phyloP scores from a whole-genome alignment of 2,113 vertebrate genomes.

The Otus sunia region DNA sequence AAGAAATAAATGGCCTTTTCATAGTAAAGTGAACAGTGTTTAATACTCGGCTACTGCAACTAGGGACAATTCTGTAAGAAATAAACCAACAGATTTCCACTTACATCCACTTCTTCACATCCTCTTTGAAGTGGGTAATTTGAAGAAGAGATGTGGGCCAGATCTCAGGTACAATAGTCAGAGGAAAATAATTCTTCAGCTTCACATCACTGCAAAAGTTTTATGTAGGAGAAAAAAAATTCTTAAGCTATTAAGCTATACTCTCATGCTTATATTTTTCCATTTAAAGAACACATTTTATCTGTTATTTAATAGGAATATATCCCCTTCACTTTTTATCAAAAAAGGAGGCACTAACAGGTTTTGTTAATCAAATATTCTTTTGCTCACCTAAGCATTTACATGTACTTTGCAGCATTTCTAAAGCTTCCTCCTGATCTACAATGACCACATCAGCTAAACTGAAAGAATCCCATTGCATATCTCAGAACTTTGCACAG shows the following conservation, averaged over 20 bases:
- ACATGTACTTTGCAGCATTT: not conserved
- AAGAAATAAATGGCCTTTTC: not conserved
- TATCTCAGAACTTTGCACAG: not conserved
- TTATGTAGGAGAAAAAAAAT: not conserved
- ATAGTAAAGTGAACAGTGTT: not conserved
- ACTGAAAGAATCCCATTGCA: not conserved
- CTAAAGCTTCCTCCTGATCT: not conserved
- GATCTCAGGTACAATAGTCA: not conserved
- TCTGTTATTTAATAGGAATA: not conserved
- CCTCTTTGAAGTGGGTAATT: not conserved
- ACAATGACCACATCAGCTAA: not conserved
- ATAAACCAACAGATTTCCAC: not conserved
- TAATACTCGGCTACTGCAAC: not conserved
- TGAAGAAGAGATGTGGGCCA: not conserved
- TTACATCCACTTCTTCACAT: not conserved
- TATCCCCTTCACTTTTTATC: not conserved
- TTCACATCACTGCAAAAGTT: not conserved
- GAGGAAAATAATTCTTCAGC: not conserved
- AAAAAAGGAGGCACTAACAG: not conserved
- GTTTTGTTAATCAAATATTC: not conserved
- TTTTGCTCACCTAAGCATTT: not conserved
- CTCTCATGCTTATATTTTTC: not conserved
- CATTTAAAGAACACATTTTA: not conserved
- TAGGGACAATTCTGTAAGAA: not conserved
- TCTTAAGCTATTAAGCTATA: not conserved